A percentile compares a stretch with the other conserved stretches of the same genome.
Evolutionary conservation across 2,888 invertebrate genomes (phyloP).

Genomic region (Melolontha melolontha): DNA sequence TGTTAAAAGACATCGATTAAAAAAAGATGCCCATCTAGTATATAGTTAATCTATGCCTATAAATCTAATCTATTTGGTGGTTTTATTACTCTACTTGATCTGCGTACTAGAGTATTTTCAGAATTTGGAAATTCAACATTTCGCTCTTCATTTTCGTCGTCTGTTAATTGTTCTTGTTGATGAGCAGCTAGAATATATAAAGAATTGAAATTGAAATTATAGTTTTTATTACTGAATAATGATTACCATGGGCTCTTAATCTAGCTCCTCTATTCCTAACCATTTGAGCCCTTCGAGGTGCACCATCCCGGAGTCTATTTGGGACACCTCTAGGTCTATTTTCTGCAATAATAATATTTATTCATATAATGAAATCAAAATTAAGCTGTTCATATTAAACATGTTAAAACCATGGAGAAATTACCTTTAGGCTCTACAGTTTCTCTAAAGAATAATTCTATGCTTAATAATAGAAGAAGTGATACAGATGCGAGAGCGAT

Average conservation of each 20-base stretch:
- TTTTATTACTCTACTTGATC: too few species aligned
- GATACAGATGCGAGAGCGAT: slow-evolving; percentile 64
- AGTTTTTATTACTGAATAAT: neutral
- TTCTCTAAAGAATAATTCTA: slow-evolving; percentile 61
- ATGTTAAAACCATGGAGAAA: slow-evolving; percentile 7
- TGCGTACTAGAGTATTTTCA: too few species aligned
- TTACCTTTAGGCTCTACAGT: slow-evolving; percentile 48
- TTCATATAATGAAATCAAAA: neutral
- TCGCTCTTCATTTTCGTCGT: slow-evolving; percentile 63
- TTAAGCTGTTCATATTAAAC: neutral
- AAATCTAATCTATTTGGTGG: too few species aligned
- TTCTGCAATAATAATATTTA: slow-evolving; percentile 40
- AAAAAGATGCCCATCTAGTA: too few species aligned
- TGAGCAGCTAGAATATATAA: slow-evolving; percentile 48
- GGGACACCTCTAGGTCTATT: slow-evolving; percentile 56
- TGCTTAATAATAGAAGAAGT: slow-evolving; percentile 61
- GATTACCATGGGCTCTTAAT: slow-evolving; percentile 71
- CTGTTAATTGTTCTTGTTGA: slow-evolving; percentile 51
- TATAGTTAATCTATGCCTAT: too few species aligned
- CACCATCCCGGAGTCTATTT: slow-evolving; percentile 66
- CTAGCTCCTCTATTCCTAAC: slow-evolving; percentile 79
- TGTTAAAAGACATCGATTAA: too few species aligned
- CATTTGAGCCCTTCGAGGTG: slow-evolving; percentile 77
- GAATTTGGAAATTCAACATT: slow-evolving; percentile 72
- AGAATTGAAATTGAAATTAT: neutral